These are phyloP conservation scores for Arrhamphus sclerolepis DNA, from an alignment of 2,797 vertebrate species.

Conservation along the genomic window DNA sequence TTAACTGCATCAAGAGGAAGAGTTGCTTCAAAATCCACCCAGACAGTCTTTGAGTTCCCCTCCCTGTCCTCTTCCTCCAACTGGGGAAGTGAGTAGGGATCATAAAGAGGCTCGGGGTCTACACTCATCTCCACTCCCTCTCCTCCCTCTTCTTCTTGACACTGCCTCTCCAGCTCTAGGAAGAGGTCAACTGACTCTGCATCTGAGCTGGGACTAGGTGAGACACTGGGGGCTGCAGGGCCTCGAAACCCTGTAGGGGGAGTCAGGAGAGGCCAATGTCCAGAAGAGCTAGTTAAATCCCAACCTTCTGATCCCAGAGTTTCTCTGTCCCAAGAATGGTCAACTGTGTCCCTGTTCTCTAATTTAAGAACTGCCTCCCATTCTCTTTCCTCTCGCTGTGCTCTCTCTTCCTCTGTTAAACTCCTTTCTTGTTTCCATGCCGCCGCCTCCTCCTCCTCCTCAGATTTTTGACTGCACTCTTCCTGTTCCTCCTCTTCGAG, in stretches of 20 bases:
- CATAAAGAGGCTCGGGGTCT: slow-evolving; percentile 64
- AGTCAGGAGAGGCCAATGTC: slow-evolving; percentile 79
- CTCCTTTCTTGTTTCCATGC: slow-evolving; percentile 68
- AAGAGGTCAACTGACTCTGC: slow-evolving; percentile 84
- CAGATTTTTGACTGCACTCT: slow-evolving; percentile 45
- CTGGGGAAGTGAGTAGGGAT: slow-evolving; percentile 67
- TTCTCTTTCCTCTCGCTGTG: slow-evolving; percentile 78
- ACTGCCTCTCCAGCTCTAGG: slow-evolving; percentile 83
- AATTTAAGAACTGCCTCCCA: slow-evolving; percentile 87
- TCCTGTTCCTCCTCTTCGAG: slow-evolving; percentile 60
- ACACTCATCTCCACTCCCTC: slow-evolving; percentile 75
- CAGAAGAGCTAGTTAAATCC: slow-evolving; percentile 74
- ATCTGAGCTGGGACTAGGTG: slow-evolving; percentile 80
- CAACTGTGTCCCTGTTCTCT: slow-evolving; percentile 77
- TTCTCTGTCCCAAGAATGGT: slow-evolving; percentile 69
- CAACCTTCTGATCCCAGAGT: slow-evolving; percentile 76
- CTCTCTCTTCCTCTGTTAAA: slow-evolving; percentile 72
- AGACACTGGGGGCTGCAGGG: slow-evolving; percentile 67
- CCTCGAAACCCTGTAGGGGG: slow-evolving; percentile 82
- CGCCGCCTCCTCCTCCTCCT: slow-evolving; percentile 71
- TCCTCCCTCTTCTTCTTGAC: slow-evolving; percentile 78
- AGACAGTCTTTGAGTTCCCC: slow-evolving; percentile 32
- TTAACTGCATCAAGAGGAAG: slow-evolving; percentile 50
- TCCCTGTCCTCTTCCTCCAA: slow-evolving; percentile 62
- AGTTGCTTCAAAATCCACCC: slow-evolving; percentile 52